Conservation (phyloP, 1,140 invertebrate species). For the Matsumurasca onukii region DNA sequence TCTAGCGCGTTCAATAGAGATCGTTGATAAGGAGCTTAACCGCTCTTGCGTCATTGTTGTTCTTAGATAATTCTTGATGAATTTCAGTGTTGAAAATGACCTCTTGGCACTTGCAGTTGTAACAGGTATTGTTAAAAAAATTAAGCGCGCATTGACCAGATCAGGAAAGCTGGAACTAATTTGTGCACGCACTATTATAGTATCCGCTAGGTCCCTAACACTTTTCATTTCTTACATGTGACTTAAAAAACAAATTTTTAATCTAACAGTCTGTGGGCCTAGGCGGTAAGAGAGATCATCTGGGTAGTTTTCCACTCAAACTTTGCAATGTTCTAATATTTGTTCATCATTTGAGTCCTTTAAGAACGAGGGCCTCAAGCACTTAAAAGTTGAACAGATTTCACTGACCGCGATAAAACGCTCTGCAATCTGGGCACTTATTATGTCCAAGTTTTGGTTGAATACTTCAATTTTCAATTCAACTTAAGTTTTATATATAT, state of each 20-base stretch:
- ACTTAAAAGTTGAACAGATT: neutral
- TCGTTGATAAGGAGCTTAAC: slow-evolving; percentile 2
- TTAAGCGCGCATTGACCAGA: neutral
- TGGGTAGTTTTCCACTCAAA: neutral
- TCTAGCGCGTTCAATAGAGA: neutral
- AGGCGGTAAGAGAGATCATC: neutral
- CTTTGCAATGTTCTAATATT: neutral
- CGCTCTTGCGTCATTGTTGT: slow-evolving; percentile 10
- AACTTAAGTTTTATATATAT: too few species aligned
- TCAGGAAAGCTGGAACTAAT: neutral
- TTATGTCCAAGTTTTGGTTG: neutral
- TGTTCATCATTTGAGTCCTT: neutral
- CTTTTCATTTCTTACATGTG: neutral
- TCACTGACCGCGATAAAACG: neutral
- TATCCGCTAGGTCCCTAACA: neutral
- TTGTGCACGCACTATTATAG: neutral
- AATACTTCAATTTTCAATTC: neutral
- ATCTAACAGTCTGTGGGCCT: neutral
- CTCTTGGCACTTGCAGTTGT: slow-evolving; percentile 22
- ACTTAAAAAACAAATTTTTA: neutral
- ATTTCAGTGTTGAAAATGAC: slow-evolving; percentile 29
- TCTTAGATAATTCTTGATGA: slow-evolving; percentile 29
- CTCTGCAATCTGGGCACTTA: neutral
- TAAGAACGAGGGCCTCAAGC: neutral
- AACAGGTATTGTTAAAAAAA: slow-evolving; percentile 27